phyloP scores from a whole-genome alignment of 2,113 vertebrate species.

The Ptychochromis oligacanthus region DNA sequence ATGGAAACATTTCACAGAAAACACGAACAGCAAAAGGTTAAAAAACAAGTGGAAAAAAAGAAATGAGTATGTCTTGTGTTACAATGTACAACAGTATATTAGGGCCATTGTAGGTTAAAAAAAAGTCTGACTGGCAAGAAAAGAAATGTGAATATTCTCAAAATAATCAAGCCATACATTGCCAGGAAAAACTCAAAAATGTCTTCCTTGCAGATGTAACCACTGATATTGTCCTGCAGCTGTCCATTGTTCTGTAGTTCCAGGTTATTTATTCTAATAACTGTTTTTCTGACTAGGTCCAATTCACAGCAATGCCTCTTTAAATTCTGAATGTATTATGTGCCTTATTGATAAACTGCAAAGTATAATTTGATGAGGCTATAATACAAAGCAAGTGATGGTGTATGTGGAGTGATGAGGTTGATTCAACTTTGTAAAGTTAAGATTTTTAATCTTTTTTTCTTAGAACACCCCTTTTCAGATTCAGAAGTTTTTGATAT shows the following conservation, averaged over 20 bases:
- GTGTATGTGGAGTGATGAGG: too few species aligned
- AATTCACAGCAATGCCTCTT: too few species aligned
- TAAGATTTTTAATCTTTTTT: neutral
- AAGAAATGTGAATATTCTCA: neutral
- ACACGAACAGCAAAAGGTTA: fast-evolving
- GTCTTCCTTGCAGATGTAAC: neutral
- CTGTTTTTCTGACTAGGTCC: too few species aligned
- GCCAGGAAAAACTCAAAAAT: neutral
- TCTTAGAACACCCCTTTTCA: neutral
- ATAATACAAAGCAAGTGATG: too few species aligned
- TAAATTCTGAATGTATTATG: too few species aligned
- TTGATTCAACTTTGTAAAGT: too few species aligned
- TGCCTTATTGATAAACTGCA: too few species aligned
- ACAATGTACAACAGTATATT: neutral
- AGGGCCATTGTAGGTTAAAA: neutral
- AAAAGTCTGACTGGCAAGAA: neutral
- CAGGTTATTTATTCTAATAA: too few species aligned
- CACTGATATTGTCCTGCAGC: neutral
- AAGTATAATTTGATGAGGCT: too few species aligned
- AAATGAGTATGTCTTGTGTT: neutral
- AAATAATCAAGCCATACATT: neutral
- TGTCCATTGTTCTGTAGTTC: too few species aligned
- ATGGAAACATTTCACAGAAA: neutral
- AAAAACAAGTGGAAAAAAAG: neutral
- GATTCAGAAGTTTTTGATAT: neutral